Evolutionary conservation across 2,888 invertebrate genomes (phyloP).

Genomic region (Carabus problematicus): DNA sequence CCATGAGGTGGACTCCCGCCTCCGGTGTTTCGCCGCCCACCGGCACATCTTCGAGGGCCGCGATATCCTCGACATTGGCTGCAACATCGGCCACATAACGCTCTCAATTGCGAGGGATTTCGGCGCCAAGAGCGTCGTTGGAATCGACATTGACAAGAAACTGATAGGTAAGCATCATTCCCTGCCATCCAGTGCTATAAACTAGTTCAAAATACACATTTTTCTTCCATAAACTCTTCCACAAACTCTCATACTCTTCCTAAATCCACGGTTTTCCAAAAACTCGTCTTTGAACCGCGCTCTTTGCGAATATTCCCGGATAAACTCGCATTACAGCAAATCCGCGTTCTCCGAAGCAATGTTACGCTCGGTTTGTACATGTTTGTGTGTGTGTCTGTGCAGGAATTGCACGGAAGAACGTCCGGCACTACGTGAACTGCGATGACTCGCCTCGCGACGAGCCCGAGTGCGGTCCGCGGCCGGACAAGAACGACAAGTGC

Average conservation of each 20-base stretch:
- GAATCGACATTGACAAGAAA: slow-evolving; percentile 93
- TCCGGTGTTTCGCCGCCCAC: slow-evolving; percentile 81
- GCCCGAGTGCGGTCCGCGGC: slow-evolving; percentile 25
- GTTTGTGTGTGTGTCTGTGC: background rate
- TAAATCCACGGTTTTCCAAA: no score
- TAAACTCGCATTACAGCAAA: no score
- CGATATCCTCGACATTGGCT: slow-evolving; percentile 95
- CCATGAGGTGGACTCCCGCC: slow-evolving; percentile 81
- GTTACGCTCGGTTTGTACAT: no score
- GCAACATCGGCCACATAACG: slow-evolving; percentile 96
- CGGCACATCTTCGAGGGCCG: slow-evolving; percentile 85
- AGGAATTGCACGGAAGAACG: slow-evolving; percentile 72
- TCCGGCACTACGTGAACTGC: slow-evolving; percentile 70
- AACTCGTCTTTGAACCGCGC: no score
- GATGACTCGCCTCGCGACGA: slow-evolving; percentile 53
- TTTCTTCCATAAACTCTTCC: no score
- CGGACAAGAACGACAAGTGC: slow-evolving; percentile 60
- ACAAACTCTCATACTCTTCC: no score
- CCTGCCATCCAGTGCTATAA: no score
- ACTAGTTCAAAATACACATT: no score
- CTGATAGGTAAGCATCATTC: slow-evolving; percentile 70
- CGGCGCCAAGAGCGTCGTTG: slow-evolving; percentile 83
- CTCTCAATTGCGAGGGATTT: slow-evolving; percentile 87
- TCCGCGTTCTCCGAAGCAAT: no score
- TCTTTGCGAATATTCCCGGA: no score